Evolutionary conservation across 2,113 vertebrate species (phyloP), one percentile per base, ranked within the genome.

Genomic region (Proterorhinus semilunaris): DNA sequence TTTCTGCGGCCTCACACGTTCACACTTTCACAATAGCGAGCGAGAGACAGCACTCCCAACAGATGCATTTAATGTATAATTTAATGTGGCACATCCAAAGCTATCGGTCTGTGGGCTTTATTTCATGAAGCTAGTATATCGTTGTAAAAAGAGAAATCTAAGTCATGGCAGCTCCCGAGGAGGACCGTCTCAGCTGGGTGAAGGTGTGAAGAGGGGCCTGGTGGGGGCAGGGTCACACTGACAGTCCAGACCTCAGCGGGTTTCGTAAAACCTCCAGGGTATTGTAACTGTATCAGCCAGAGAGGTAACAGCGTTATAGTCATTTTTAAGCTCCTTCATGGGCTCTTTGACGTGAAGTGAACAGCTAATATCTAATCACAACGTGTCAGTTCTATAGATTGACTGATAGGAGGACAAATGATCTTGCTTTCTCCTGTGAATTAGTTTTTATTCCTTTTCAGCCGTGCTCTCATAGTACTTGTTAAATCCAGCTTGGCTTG

Each of bases 1-100:
- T 69, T 68, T 66, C 59, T 45, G 42, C 15, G 52, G 63, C 81
- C 3, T 21, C 65, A 71, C 72, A 73, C 71, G 62, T 75, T 42
- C 66, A 42, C 68, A 45, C 63, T 54, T 68, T 51, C 72, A 84
- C 83, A 79, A 77, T 50, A 68, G 71, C 70, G 79, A 80, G 70
- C 75, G 73, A 77, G 79, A 82, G 76, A 87, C 72, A 46, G 71
- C 61, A 74, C 78, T 76, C 50, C 21, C 58, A 88, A 75, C 84
- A 84, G 81, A 89, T 82, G 81, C 83, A 78, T 89, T 90, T 87
- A 86, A 92, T 92, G 82, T 91, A 90, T 91, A 90, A 92, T 92
- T 92, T 86, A 92, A 67, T 48, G 57, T 68, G 80, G 68, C 79
- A 65, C 87, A 86, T 86, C 82, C 71, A 84, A 82, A 75, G 71